Conservation (phyloP, 2,888 invertebrate species). For the Phyto melanocephala region DNA sequence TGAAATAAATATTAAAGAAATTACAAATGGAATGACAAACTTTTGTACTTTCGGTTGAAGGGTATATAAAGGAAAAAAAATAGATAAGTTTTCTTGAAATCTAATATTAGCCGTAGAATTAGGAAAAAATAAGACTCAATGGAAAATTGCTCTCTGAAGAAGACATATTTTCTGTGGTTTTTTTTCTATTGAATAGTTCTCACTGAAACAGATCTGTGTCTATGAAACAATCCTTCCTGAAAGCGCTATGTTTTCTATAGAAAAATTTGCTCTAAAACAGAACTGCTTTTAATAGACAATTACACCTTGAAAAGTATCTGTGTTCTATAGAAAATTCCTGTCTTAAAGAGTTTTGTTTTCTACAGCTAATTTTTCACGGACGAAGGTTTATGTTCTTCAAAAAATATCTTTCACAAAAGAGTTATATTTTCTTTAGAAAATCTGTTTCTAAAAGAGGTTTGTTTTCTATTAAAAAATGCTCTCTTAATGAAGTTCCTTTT, state of each 20-base stretch:
- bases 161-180: neutral
- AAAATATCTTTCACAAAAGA: too few species aligned
- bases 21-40: too few species aligned
- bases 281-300: neutral
- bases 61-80: too few species aligned
- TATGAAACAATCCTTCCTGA: neutral
- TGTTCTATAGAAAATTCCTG: neutral
- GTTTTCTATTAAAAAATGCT: neutral
- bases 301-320: neutral
- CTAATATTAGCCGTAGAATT: neutral
- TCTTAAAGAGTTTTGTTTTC: neutral
- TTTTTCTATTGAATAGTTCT: too few species aligned
- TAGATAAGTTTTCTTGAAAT: neutral
- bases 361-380: too few species aligned
- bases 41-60: too few species aligned
- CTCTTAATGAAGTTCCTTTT: neutral
- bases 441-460: neutral
- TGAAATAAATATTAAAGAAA: too few species aligned
- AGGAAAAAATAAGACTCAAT: neutral
- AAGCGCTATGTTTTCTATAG: neutral
- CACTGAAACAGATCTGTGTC: too few species aligned
- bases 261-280: neutral
- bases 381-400: too few species aligned
- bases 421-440: neutral
- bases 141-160: neutral